Conservation (phyloP, 2,888 invertebrate genomes). For the Alentia gelatinosa region DNA sequence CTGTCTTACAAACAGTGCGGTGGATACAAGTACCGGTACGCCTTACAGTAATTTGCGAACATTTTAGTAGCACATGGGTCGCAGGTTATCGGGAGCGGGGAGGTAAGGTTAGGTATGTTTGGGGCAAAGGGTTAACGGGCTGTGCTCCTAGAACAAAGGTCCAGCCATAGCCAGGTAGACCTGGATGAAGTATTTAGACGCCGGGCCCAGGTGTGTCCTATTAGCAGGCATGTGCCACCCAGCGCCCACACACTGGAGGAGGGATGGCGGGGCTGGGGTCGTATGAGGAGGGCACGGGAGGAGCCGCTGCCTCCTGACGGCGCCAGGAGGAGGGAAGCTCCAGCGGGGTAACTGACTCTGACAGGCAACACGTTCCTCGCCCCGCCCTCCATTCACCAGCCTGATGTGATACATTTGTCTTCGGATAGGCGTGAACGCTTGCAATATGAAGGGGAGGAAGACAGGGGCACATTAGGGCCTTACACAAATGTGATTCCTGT, state of each 20-base stretch:
- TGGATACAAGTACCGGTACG: no score
- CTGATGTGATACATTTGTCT: background rate
- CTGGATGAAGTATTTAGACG: background rate
- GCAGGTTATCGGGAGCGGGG: no score
- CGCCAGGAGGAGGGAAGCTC: background rate
- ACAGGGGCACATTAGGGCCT: no score
- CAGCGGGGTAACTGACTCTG: background rate
- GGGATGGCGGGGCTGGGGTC: no score
- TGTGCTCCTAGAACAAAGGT: background rate
- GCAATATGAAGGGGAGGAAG: background rate
- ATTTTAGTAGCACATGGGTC: background rate
- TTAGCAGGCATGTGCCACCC: no score
- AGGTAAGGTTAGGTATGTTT: background rate
- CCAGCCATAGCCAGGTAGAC: background rate
- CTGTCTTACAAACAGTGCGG: no score
- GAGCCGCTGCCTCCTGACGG: background rate
- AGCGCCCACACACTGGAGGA: no score
- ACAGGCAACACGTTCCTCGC: background rate
- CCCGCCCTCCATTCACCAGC: background rate
- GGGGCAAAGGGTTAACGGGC: background rate
- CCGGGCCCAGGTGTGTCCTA: background rate
- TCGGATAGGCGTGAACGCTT: background rate
- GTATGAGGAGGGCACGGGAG: background rate
- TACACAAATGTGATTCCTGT: no score
- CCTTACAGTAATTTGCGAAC: background rate